Percentiles rank a stretch among this genome's conserved stretches.
phyloP scores from a whole-genome alignment of 2,888 invertebrate species.

The Drosophila robusta region DNA sequence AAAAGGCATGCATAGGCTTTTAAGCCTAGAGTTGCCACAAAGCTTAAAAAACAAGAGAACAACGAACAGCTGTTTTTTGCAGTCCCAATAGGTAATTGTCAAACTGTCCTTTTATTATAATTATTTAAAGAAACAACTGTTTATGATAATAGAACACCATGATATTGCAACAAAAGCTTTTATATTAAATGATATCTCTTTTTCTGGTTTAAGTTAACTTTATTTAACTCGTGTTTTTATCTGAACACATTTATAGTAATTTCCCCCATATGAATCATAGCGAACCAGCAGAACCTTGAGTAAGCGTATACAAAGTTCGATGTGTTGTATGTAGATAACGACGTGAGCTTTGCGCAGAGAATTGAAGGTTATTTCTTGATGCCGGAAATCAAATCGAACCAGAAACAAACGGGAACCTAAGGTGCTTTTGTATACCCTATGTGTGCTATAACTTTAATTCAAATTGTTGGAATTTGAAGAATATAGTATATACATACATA shows the following conservation, averaged over 20 bases:
- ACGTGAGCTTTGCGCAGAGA: constrained; percentile 6
- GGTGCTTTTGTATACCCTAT: constrained; percentile 3
- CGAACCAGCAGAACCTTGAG: constrained; percentile 13
- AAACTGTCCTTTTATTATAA: background rate
- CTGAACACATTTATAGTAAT: background rate
- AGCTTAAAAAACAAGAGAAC: no score
- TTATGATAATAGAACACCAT: background rate
- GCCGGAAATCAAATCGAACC: constrained; percentile 42
- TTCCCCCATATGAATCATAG: constrained; percentile 16
- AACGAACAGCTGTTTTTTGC: background rate
- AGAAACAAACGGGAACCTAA: background rate
- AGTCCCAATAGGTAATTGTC: background rate
- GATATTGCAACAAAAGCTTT: background rate
- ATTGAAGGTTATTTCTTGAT: constrained; percentile 31
- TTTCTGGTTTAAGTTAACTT: background rate
- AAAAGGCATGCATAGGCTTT: no score
- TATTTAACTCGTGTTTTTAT: background rate
- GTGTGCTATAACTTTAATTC: background rate
- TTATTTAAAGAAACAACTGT: background rate
- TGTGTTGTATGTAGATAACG: constrained; percentile 18
- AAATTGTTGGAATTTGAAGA: background rate
- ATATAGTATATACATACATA: no score
- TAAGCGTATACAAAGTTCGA: constrained; percentile 42
- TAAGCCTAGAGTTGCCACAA: no score
- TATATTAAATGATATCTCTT: background rate